A percentile compares a stretch with the other conserved stretches of the same genome.
phyloP scores from a whole-genome alignment of 2,797 vertebrate species.

The Microctenopoma lineatum region DNA sequence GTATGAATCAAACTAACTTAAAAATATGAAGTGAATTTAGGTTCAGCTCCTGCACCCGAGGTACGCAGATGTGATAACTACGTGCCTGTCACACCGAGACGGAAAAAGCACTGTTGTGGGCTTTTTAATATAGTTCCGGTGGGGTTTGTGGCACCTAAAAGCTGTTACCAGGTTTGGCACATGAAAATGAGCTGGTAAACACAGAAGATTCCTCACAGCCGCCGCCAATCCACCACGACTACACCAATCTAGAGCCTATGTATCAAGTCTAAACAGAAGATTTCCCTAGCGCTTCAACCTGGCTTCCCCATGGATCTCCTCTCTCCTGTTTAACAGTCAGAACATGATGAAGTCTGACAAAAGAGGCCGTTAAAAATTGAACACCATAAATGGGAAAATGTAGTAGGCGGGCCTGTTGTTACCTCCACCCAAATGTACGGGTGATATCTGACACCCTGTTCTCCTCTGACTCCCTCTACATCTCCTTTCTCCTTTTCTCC shows the following conservation, averaged over 20 bases:
- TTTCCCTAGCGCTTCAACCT: conserved; percentile 74
- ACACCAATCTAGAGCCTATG: conserved; percentile 71
- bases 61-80: conserved; percentile 45
- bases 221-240: conserved; percentile 67
- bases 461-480: conserved; percentile 57
- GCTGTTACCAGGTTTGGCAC: conserved; percentile 69
- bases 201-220: conserved; percentile 68
- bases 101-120: conserved; percentile 47
- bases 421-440: conserved; percentile 66
- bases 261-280: conserved; percentile 76
- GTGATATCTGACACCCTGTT: conserved; percentile 71
- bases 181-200: conserved; percentile 76
- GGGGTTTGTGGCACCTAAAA: conserved; percentile 65
- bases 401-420: conserved; percentile 68
- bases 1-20: no score
- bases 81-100: conserved; percentile 52
- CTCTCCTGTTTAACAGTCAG: conserved; percentile 66
- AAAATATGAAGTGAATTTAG: conserved; percentile 4
- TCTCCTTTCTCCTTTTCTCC: conserved; percentile 52
- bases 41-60: conserved; percentile 13
- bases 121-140: conserved; percentile 60
- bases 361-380: conserved; percentile 72
- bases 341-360: conserved; percentile 73
- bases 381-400: conserved; percentile 69
- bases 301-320: conserved; percentile 53